phyloP scores from a whole-genome alignment of 92 coral and sea anemone species.

The Epizoanthus illoricatus region DNA sequence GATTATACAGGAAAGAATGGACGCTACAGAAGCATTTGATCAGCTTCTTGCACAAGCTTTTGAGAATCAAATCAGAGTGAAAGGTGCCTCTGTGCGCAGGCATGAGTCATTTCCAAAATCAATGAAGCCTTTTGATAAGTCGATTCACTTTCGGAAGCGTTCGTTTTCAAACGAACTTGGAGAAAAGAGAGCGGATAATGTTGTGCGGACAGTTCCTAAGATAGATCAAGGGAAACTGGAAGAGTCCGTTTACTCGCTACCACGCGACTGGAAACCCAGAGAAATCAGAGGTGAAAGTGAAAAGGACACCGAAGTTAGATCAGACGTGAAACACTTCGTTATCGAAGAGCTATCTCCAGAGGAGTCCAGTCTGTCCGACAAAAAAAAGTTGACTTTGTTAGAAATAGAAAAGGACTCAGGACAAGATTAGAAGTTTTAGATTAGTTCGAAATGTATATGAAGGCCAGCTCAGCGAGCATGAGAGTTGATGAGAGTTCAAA shows the following conservation, averaged over 20 bases:
- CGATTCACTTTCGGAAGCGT: constrained; percentile 60
- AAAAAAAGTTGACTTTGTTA: neutral
- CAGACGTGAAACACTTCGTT: neutral
- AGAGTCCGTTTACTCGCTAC: neutral
- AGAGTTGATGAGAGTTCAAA: too few relatives aligned
- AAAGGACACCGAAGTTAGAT: neutral
- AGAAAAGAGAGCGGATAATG: neutral
- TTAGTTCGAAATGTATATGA: too few relatives aligned
- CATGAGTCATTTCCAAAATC: constrained; percentile 70
- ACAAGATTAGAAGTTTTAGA: neutral
- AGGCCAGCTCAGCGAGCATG: too few relatives aligned
- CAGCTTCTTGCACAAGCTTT: constrained; percentile 20
- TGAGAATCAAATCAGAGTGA: constrained; percentile 24
- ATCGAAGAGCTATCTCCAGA: constrained; percentile 18
- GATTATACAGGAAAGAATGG: constrained; percentile 47
- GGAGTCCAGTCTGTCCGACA: neutral
- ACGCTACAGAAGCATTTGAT: constrained; percentile 33
- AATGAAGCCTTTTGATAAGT: constrained; percentile 37
- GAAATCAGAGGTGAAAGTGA: constrained; percentile 9
- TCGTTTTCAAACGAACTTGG: constrained; percentile 69
- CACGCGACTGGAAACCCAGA: constrained; percentile 6
- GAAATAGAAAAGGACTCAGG: neutral
- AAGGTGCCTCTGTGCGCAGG: constrained; percentile 58
- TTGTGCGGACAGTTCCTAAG: neutral
- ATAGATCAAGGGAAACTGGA: neutral